Base-by-base conservation (phyloP, 2,113 vertebrate species). In the Naja naja region DNA sequence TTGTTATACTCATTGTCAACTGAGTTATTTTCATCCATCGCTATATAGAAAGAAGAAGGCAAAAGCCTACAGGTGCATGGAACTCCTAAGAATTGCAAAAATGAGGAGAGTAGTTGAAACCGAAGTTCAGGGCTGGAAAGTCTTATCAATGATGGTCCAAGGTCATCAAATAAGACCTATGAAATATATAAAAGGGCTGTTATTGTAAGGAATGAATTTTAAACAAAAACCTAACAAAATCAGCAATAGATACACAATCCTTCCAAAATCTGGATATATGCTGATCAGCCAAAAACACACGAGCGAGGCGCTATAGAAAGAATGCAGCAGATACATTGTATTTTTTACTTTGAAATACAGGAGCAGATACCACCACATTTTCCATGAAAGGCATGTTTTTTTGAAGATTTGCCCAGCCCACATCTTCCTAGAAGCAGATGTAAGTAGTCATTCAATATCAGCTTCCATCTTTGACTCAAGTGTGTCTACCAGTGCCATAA, bases 161-260 rank as follows among this genome's bases (percentile, higher is more conserved):
- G 98, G 93, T 99, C 99, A 95, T 99, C 99, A 97, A 99, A 99
- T 91, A 99, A 93, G 49, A 99, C 99, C 99, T 99, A 96, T 45
- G 47, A 92, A 69, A 16, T 39, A 90, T 9, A 91, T 27, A 49
- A 53, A 90, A 39, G 18, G 5, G 4, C 3, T 2, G 8, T 39
- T 93, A 90, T 16, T 27, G 4, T 14, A 34, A 11, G n/a, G 45
- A 81, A 94, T 69, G 16, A 7, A 74, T 5, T 34, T 91, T 90
- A 87, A 16, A 60, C 30, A 90, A 22, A 45, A 87, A 89, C 9
- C 27, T 74, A 16, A 18, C 30, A 34, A 34, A 74, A 74, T 74
- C n/a, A 74, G 14, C 64, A 74, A 14, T 74, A 16, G 12, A 34
- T 34, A 74, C 4, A 6, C 64, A 74, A 74, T 74, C 64, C 14